Evolutionary conservation across 2,888 invertebrate species (phyloP).

Genomic region (Notodonta dromedarius): DNA sequence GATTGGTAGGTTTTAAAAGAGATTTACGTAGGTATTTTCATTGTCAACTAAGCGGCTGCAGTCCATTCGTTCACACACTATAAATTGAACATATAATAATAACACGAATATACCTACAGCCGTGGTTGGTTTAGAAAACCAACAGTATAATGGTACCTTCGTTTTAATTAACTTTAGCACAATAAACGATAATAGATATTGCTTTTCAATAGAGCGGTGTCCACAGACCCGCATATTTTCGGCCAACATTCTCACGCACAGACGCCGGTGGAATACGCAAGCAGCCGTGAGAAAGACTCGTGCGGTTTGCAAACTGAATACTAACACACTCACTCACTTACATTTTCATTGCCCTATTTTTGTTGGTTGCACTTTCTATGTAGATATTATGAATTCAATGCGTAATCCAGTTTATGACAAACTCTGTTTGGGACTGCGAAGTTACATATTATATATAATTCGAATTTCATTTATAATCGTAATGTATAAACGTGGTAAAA

Average conservation of each 20-base stretch:
- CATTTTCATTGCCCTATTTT: slow-evolving; percentile 72
- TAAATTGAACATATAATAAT: too few relatives aligned
- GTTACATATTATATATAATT: slow-evolving; percentile 14
- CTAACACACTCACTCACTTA: slow-evolving; percentile 63
- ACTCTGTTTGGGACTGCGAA: background rate
- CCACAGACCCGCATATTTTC: slow-evolving; percentile 51
- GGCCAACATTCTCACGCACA: slow-evolving; percentile 63
- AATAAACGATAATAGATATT: background rate
- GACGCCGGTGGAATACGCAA: slow-evolving; percentile 65
- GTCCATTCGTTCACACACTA: too few relatives aligned
- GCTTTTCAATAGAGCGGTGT: slow-evolving; percentile 6
- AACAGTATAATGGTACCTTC: background rate
- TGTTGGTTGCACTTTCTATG: slow-evolving; percentile 40
- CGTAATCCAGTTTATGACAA: background rate
- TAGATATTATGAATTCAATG: slow-evolving; percentile 22
- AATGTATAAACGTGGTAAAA: too few relatives aligned
- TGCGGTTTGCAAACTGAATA: slow-evolving; percentile 74
- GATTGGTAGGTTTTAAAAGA: too few relatives aligned
- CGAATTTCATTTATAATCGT: slow-evolving; percentile 29
- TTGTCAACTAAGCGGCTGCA: too few relatives aligned
- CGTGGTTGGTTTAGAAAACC: background rate
- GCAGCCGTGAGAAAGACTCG: slow-evolving; percentile 70
- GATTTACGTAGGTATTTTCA: too few relatives aligned
- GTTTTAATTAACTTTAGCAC: background rate
- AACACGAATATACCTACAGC: background rate